Evolutionary conservation across 2,113 vertebrate genomes (phyloP), one percentile per base, ranked within the genome.

Genomic region (Alethe castanea): DNA sequence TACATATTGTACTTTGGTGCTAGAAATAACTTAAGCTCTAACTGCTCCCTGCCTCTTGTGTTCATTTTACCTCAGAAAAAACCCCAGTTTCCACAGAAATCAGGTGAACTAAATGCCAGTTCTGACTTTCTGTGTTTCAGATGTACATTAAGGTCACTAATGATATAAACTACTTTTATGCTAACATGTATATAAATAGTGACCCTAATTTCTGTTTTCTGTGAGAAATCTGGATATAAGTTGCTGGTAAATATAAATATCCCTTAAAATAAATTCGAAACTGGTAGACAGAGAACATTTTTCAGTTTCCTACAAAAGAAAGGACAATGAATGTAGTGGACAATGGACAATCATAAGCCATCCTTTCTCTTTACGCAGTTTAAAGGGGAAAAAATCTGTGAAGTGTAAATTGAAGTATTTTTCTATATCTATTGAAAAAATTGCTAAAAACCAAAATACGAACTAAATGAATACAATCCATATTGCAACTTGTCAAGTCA

Each of bases 111-210:
- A 31, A 60, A 42, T 33, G n/a, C 28, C 57, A 72, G 2, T 42
- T 84, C 19, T 89, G 36, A 36, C 9, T 24, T 16, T 25, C 24
- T 67, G 14, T 64, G 25, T 53, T 88, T 56, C 36, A 59, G 16
- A 16, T 44, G 16, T 78, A 56, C 1, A 1, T 9, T 40, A 64
- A n/a, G 42, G 22, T 6, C 23, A 36, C 3, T 48, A 79, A 78
- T 24, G 35, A 71, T 13, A 53, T 26, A 35, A 84, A 60, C 5
- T 36, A 13, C 0, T 62, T 92, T 89, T 29, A 57, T 69, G 45
- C 0, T 20, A 26, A 5, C 23, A 42, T 0, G 0, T 19, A 38
- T 12, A 81, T 18, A 66, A 80, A 47, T 1, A 60, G 2, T 29
- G 19, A 0, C 48, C 8, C 4, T 59, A 33, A 38, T 59, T 71